Base-by-base conservation (phyloP, 1,140 invertebrate genomes). In the Bombyx mandarina region DNA sequence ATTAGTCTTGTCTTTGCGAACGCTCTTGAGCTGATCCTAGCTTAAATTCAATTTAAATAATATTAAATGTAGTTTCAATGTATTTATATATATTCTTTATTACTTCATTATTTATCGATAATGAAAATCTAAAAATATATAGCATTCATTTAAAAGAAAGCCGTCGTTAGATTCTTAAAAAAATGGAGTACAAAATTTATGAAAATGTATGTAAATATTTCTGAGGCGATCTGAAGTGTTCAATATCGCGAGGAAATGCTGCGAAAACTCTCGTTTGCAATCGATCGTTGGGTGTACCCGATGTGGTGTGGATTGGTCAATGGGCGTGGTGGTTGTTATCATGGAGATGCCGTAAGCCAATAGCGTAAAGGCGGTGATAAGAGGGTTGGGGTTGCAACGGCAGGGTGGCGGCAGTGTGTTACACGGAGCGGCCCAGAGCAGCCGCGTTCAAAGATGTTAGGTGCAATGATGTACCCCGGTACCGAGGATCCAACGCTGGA, bases 381-480 rank as follows among this genome's bases (percentile, higher is more conserved):
- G 77, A 73, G 82, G 83, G 79, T 82, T 77, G 82, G 77, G 76
- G 77, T 76, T 65, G 79, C 51, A 63, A 35, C 48, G 52, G 67
- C 66, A 66, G 78, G 79, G 78, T 77, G 73, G 70, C 73, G 69
- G 65, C 75, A 87, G 82, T 85, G 69, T 62, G 73, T 69, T 70
- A 73, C 71, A 61, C 75, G 83, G 56, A 65, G 76, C 75, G 71
- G 72, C 65, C 61, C 71, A 76, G 84, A 72, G 66, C 71, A 69
- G 86, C 72, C 60, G 86, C 54, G 62, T 54, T 57, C 22, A 51
- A 35, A 82, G 82, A 90, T 89, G 86, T 75, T 88, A 67, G 82
- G 82, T 59, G 74, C 82, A 63, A 89, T 86, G 79, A 88, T 83
- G 76, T 82, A 89, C 61, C 86, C 89, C 51, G 88, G 88, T 52